phyloP scores from a whole-genome alignment of 2,113 vertebrate species.

The Sisor rabdophorus region DNA sequence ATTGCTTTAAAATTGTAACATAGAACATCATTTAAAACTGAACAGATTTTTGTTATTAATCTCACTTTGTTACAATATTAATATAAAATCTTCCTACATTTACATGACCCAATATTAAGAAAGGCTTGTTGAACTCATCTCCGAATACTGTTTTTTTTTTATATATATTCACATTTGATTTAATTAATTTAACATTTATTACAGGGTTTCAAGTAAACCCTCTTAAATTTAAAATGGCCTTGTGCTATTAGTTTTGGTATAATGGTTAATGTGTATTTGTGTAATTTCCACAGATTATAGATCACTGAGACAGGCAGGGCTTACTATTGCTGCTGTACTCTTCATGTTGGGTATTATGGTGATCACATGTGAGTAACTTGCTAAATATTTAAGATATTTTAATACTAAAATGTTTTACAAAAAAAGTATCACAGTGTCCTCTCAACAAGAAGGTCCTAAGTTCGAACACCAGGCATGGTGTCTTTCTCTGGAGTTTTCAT shows the following conservation, averaged over 20 bases:
- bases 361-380: constrained; percentile 63
- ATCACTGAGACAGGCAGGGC: constrained; percentile 43
- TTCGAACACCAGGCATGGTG: too few species aligned
- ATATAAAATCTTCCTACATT: background rate
- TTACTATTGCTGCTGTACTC: constrained; percentile 61
- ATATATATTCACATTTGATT: background rate
- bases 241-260: background rate
- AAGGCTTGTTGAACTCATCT: background rate
- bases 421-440: too few species aligned
- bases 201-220: background rate
- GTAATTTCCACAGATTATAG: background rate
- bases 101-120: too few species aligned
- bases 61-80: background rate
- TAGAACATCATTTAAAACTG: background rate
- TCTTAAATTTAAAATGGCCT: background rate
- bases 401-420: too few species aligned
- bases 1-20: background rate
- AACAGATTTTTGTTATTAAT: background rate
- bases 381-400: too few species aligned
- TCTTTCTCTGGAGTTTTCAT: too few species aligned
- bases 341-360: constrained; percentile 68
- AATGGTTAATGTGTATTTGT: constrained; percentile 6
- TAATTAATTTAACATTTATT: background rate
- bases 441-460: too few species aligned
- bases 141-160: background rate